Percentiles rank a stretch among this genome's conserved stretches.
These are phyloP conservation scores for Tetramorium bicarinatum DNA, from an alignment of 2,888 invertebrate genomes.

Conservation along the genomic window DNA sequence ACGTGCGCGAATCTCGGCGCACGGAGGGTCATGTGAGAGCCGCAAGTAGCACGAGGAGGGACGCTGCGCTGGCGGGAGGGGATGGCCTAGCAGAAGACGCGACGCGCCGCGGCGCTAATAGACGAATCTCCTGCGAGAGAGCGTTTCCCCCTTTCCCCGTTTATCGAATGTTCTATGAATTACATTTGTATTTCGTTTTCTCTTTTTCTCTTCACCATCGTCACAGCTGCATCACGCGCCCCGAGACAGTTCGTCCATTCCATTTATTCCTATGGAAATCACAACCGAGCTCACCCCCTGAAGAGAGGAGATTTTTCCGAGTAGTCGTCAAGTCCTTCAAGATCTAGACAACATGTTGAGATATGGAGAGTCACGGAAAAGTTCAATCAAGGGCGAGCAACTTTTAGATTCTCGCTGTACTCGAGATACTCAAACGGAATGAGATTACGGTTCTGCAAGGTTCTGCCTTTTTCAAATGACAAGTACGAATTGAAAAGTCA, in stretches of 20 bases:
- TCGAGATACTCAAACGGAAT: background rate
- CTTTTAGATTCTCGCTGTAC: background rate
- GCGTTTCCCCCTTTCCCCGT: too few relatives aligned
- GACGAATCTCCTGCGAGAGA: slow-evolving; percentile 70
- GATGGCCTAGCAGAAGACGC: slow-evolving; percentile 77
- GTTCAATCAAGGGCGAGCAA: background rate
- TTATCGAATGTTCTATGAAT: background rate
- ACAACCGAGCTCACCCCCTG: too few relatives aligned
- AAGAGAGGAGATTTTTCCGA: background rate
- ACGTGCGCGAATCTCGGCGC: slow-evolving; percentile 78
- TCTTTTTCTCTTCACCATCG: background rate
- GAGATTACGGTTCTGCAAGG: background rate
- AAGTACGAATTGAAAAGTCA: background rate
- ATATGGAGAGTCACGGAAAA: background rate
- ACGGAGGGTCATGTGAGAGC: slow-evolving; percentile 80
- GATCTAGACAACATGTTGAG: too few relatives aligned
- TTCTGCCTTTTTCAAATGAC: background rate
- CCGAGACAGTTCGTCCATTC: background rate
- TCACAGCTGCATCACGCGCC: too few relatives aligned
- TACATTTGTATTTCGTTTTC: background rate
- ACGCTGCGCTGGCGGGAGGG: slow-evolving; percentile 31
- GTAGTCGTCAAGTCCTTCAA: background rate
- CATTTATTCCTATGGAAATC: background rate
- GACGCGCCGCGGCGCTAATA: slow-evolving; percentile 66
- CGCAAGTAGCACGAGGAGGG: slow-evolving; percentile 59